Conservation (phyloP, 1,140 invertebrate species). For the Polypedilum vanderplanki region DNA sequence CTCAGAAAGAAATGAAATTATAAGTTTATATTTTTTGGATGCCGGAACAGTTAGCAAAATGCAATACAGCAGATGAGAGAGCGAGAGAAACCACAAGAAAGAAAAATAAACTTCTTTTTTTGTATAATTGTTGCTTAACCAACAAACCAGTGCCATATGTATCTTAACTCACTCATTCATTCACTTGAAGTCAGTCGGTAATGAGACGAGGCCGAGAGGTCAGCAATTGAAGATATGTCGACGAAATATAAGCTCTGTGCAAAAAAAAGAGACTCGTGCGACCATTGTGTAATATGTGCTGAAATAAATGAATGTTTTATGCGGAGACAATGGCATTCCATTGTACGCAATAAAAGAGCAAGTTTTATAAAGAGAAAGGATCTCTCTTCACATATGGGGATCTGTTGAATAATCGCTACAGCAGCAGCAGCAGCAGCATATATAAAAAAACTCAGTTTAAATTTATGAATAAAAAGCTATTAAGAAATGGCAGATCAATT, state of each 20-base stretch:
- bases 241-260: background rate
- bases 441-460: background rate
- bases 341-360: background rate
- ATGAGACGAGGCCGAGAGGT: slow-evolving; percentile 9
- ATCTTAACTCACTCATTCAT: background rate
- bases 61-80: background rate
- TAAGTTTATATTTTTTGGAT: background rate
- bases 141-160: background rate
- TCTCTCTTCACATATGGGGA: background rate
- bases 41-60: background rate
- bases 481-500: slow-evolving; percentile 13
- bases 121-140: slow-evolving; percentile 1
- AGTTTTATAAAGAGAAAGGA: slow-evolving; percentile 18
- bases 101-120: too few species aligned
- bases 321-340: background rate
- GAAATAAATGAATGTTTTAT: slow-evolving; percentile 11
- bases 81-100: background rate
- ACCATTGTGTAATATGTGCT: background rate
- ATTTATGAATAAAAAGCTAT: background rate
- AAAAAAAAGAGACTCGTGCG: background rate
- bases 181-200: background rate
- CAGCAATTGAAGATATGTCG: background rate
- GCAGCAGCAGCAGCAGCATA: background rate
- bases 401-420: background rate
- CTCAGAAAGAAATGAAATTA: too few species aligned